Evolutionary conservation across 2,797 vertebrate species (phyloP).

Genomic region (Pteropus rufus): DNA sequence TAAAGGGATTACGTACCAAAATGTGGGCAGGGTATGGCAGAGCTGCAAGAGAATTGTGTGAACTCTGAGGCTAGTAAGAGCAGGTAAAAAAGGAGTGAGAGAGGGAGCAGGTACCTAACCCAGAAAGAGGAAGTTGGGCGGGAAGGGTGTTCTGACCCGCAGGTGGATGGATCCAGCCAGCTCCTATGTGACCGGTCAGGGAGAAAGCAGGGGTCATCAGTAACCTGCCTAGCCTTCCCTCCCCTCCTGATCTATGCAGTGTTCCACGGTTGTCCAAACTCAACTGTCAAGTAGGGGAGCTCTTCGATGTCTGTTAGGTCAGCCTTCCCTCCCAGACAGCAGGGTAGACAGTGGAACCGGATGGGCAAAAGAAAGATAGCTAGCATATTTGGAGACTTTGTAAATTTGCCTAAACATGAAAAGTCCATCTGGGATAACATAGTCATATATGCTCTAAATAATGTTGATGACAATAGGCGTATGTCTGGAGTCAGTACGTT

Average conservation of each 20-base stretch:
- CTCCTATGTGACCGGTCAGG: neutral
- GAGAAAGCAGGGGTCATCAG: neutral
- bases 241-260: neutral
- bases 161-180: neutral
- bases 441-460: neutral
- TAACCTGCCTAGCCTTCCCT: neutral
- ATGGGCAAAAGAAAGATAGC: neutral
- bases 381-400: neutral
- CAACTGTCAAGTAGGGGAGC: neutral
- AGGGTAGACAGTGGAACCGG: neutral
- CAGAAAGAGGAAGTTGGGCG: neutral
- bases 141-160: neutral
- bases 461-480: neutral
- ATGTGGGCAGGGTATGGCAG: neutral
- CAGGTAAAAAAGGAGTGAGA: neutral
- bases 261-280: neutral
- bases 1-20: slow-evolving; percentile 42
- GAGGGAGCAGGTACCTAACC: neutral
- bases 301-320: neutral
- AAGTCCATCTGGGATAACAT: neutral
- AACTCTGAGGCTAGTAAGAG: neutral
- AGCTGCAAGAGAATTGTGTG: neutral
- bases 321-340: neutral
- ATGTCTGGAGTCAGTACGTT: neutral
- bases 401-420: neutral